These are phyloP conservation scores for Drosophila mettleri DNA, from an alignment of 2,888 invertebrate species.

Conservation along the genomic window DNA sequence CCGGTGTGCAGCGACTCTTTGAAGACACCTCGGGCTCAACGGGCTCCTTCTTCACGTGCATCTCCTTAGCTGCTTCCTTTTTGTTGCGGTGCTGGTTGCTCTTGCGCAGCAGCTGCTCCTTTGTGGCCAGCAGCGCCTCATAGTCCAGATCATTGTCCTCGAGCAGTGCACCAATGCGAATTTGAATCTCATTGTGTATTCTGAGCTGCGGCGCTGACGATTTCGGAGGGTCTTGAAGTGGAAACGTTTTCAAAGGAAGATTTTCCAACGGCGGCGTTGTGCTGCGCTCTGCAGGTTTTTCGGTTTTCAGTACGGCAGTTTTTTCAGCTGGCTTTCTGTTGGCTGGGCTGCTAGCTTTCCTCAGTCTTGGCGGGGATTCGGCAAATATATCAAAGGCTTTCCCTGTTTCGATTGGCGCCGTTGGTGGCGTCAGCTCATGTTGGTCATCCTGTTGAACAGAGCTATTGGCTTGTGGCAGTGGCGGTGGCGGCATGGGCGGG, in stretches of 20 bases:
- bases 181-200: constrained; percentile 74
- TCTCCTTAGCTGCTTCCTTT: constrained; percentile 38
- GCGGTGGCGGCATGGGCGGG: constrained; percentile 54
- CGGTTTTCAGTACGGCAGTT: constrained; percentile 31
- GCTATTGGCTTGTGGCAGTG: constrained; percentile 27
- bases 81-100: constrained; percentile 63
- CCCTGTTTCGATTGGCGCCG: constrained; percentile 3
- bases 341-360: constrained; percentile 25
- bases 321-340: constrained; percentile 17
- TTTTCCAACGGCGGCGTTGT: constrained; percentile 69
- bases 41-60: constrained; percentile 34
- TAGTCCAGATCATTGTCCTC: constrained; percentile 77
- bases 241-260: constrained; percentile 11
- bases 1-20: constrained; percentile 12
- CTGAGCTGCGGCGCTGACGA: constrained; percentile 20
- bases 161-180: constrained; percentile 78
- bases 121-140: constrained; percentile 67
- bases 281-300: constrained; percentile 37
- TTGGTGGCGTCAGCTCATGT: constrained; percentile 15
- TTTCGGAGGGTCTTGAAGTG: constrained; percentile 37
- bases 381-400: constrained; percentile 77
- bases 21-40: background rate
- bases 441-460: constrained; percentile 1
- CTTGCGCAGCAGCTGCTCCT: constrained; percentile 66
- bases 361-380: constrained; percentile 75